Percentiles rank a stretch among this genome's conserved stretches.
Evolutionary conservation across 1,140 invertebrate species (phyloP).

Genomic region (Apis mellifera): DNA sequence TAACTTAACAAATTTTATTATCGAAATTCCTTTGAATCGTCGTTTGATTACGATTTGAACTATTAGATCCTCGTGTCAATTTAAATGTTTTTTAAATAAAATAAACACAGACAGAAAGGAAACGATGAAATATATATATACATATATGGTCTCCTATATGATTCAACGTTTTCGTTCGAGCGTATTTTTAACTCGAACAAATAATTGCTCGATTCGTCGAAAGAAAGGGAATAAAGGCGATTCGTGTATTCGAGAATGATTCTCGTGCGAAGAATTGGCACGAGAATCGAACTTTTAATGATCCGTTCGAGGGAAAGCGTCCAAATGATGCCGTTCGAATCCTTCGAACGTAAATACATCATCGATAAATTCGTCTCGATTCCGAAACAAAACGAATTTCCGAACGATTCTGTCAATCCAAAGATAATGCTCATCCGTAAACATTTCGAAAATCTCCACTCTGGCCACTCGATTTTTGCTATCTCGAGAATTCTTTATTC

Average conservation of each 20-base stretch:
- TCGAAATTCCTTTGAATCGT: slow-evolving; percentile 40
- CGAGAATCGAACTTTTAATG: slow-evolving; percentile 41
- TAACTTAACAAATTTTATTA: slow-evolving; percentile 66
- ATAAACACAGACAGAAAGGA: not conserved
- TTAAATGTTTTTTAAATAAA: not conserved
- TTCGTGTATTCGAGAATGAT: slow-evolving; percentile 7
- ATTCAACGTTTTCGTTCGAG: not conserved
- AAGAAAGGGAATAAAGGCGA: slow-evolving; percentile 5
- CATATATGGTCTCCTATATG: not conserved
- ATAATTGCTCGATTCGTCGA: slow-evolving; percentile 11
- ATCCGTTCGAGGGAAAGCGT: slow-evolving; percentile 17
- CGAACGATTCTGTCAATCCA: slow-evolving; percentile 32
- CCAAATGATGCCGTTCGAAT: slow-evolving; percentile 29
- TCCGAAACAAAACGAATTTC: slow-evolving; percentile 9
- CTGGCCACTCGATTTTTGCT: not conserved
- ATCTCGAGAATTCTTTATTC: too few relatives aligned
- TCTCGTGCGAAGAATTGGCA: slow-evolving; percentile 25
- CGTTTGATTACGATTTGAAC: not conserved
- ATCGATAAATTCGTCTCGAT: slow-evolving; percentile 41
- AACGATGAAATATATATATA: not conserved
- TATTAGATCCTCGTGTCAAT: not conserved
- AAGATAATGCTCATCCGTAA: not conserved
- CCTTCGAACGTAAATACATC: slow-evolving; percentile 47
- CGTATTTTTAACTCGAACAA: slow-evolving; percentile 38
- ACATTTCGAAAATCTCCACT: not conserved